Evolutionary conservation across 2,113 vertebrate genomes (phyloP).

Genomic region (Platysternon megacephalum): DNA sequence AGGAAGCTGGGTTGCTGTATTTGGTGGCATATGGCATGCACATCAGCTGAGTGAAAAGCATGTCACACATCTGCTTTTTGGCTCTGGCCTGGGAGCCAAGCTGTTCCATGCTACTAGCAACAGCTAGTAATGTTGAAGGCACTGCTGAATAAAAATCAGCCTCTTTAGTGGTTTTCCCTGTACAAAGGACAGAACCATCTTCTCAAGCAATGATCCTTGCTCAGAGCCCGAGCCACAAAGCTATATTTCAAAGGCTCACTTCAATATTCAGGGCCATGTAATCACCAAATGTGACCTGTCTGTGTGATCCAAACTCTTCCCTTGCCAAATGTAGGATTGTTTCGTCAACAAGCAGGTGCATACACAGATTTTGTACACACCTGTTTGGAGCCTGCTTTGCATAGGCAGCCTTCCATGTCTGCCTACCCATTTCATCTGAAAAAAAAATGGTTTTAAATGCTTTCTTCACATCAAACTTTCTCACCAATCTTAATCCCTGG

Average conservation of each 20-base stretch:
- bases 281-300: not conserved
- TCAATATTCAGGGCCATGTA: not conserved
- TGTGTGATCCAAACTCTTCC: not conserved
- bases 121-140: not conserved
- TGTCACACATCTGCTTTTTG: slow-evolving; percentile 18
- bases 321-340: not conserved
- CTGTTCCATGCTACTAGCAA: not conserved
- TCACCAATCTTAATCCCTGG: not conserved
- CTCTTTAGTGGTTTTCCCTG: not conserved
- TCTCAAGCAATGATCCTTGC: not conserved
- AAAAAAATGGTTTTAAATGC: not conserved
- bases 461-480: not conserved
- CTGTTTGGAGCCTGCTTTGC: not conserved
- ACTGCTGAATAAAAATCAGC: not conserved
- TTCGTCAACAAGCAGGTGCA: not conserved
- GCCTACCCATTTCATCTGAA: not conserved
- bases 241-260: not conserved
- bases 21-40: slow-evolving; percentile 16
- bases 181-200: not conserved
- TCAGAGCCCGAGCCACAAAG: not conserved
- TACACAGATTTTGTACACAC: not conserved
- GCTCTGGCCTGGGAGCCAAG: slow-evolving; percentile 16
- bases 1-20: slow-evolving; percentile 17
- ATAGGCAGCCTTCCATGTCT: accelerated
- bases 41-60: slow-evolving; percentile 36